Evolutionary conservation across 2,888 invertebrate species (phyloP).

Genomic region (Aphidius colemani): DNA sequence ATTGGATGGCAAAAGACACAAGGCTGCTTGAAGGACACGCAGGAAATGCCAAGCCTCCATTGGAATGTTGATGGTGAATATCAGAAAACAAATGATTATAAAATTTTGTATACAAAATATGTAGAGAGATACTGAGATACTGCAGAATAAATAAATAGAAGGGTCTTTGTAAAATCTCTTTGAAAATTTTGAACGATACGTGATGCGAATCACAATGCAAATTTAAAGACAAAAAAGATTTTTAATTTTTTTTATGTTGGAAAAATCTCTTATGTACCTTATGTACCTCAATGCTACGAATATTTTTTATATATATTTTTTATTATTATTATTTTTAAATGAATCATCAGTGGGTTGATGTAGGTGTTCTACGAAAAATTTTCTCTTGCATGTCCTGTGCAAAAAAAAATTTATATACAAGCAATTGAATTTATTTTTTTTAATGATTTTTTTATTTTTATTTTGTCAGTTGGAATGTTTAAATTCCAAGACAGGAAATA

Average conservation of each 20-base stretch:
- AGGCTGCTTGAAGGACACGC: conserved; percentile 53
- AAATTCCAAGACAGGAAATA: conserved; percentile 1
- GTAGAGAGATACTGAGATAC: conserved; percentile 10
- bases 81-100: neutral
- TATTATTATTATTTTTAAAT: too few relatives aligned
- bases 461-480: conserved; percentile 1
- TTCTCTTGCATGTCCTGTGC: too few relatives aligned
- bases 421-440: conserved; percentile 8
- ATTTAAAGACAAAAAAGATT: conserved; percentile 39
- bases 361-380: too few relatives aligned
- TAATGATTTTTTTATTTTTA: neutral
- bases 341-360: too few relatives aligned
- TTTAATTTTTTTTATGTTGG: too few relatives aligned
- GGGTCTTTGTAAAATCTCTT: neutral
- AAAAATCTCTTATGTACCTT: too few relatives aligned
- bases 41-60: conserved; percentile 48
- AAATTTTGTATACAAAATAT: conserved; percentile 36
- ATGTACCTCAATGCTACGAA: too few relatives aligned
- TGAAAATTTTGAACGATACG: conserved; percentile 32
- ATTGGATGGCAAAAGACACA: conserved; percentile 36
- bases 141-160: conserved; percentile 8
- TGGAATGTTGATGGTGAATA: conserved; percentile 50
- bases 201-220: conserved; percentile 46
- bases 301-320: too few relatives aligned
- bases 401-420: too few relatives aligned